Evolutionary conservation across 2,797 vertebrate species (phyloP), one percentile per base, ranked within the genome.

Genomic region (Eulemur albifrons): DNA sequence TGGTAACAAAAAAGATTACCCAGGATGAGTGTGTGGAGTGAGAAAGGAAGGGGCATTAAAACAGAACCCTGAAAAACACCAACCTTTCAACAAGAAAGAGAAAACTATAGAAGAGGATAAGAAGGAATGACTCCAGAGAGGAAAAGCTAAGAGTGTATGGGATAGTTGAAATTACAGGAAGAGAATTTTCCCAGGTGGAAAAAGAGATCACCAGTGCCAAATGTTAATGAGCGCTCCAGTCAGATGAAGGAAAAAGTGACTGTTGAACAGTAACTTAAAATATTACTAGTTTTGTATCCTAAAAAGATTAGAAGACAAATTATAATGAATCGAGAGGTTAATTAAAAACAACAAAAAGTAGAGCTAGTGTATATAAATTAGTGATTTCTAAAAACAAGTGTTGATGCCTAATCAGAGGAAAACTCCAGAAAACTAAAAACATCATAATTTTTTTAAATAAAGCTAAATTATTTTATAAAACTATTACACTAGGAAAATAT

Each of bases 311-410:
- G 35, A 92, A 21, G 12, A 38, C 38, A 90, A 73, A 88, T 77
- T 63, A 69, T 27, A 86, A 35, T 21, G 43, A 11, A 52, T 40
- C n/a, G 30, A 89, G n/a, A 57, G 2, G 20, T 50, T 52, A n/a
- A 21, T 63, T 70, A 27, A 70, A 85, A 85, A 75, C 2, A 87
- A 86, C 54, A 38, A 30, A 57, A 63, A 45, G 8, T 15, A 35
- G 7, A 94, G 18, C 7, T 38, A 75, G 5, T 38, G 9, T 81
- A 50, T 63, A 6, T 45, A 54, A 20, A 75, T 69, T 50, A 59
- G 21, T 86, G 25, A 65, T 65, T 95, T 81, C n/a, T 45, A 80
- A 93, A 83, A 7, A 48, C 59, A 27, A 54, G 25, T 43, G 32
- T 6, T 57, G 32, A 82, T 80, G 14, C 38, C 43, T 59, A n/a